Percentiles rank a stretch among this genome's conserved stretches.
Conservation (phyloP, 2,888 invertebrate genomes). For the Gymnocheta viridis region DNA sequence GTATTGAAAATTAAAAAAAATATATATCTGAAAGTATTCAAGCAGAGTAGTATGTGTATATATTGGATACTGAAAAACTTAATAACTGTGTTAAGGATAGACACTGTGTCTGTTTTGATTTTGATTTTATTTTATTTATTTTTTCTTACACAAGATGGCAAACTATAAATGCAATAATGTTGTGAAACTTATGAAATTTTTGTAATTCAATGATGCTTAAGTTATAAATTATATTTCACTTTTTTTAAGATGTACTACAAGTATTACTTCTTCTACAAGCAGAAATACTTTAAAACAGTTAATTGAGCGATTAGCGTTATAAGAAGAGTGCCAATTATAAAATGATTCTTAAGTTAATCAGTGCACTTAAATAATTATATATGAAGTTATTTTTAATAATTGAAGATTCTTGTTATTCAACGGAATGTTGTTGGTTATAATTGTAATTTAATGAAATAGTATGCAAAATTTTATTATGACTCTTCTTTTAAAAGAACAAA, state of each 20-base stretch:
- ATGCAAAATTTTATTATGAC: no score
- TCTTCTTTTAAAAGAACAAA: background rate
- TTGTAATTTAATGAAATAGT: background rate
- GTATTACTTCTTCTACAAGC: background rate
- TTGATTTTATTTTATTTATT: background rate
- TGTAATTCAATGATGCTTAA: slow-evolving; percentile 65
- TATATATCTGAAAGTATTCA: slow-evolving; percentile 1
- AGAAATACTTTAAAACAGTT: slow-evolving; percentile 40
- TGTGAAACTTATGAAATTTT: slow-evolving; percentile 62
- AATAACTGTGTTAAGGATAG: slow-evolving; percentile 55
- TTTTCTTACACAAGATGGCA: background rate
- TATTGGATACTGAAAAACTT: slow-evolving; percentile 47
- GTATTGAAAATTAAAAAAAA: slow-evolving; percentile 20
- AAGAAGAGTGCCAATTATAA: slow-evolving; percentile 41
- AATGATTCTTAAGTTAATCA: slow-evolving; percentile 11
- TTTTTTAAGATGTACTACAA: slow-evolving; percentile 6
- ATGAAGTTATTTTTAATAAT: slow-evolving; percentile 6
- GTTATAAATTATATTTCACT: slow-evolving; percentile 52
- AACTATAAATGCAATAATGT: slow-evolving; percentile 47
- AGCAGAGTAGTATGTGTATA: background rate
- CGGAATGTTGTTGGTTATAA: background rate
- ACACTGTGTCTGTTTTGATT: slow-evolving; percentile 38
- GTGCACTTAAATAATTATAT: slow-evolving; percentile 35
- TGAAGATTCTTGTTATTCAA: background rate
- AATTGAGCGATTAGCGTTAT: slow-evolving; percentile 59